Evolutionary conservation across 2,888 invertebrate genomes (phyloP).

Genomic region (Gryllus longicercus): DNA sequence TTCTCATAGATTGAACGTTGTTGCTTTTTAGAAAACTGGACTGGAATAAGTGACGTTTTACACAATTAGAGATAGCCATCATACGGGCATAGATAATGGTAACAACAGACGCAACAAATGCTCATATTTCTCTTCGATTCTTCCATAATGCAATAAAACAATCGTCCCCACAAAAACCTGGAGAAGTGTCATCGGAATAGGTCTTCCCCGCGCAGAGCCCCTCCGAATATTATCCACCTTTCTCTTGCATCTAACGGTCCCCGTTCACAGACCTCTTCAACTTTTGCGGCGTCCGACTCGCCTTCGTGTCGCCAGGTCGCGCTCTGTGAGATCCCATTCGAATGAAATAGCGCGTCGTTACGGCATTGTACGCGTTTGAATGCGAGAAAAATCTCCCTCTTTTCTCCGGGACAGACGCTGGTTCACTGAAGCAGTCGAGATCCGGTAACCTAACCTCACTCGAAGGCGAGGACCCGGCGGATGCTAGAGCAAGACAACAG

Average conservation of each 20-base stretch:
- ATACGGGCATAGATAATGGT: too few relatives aligned
- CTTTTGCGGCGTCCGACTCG: neutral
- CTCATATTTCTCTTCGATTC: too few relatives aligned
- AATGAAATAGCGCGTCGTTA: neutral
- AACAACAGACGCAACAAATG: too few relatives aligned
- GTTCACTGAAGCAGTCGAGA: neutral
- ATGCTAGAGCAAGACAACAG: slow-evolving; percentile 19
- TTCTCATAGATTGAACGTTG: too few relatives aligned
- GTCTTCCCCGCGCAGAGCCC: neutral
- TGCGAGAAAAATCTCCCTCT: neutral
- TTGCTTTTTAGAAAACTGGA: too few relatives aligned
- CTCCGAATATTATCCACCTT: neutral
- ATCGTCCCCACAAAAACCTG: neutral
- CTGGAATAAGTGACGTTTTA: too few relatives aligned
- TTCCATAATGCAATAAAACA: neutral
- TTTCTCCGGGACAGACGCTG: neutral
- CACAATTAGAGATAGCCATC: too few relatives aligned
- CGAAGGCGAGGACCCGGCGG: neutral
- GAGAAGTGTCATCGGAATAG: neutral
- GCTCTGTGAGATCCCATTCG: neutral
- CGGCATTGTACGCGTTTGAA: neutral
- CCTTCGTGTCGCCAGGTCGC: neutral
- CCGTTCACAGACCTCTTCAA: neutral
- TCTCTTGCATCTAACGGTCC: neutral
- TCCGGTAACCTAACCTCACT: neutral